Evolutionary conservation across 1,140 invertebrate genomes (phyloP).

Genomic region (Chelonus insularis): DNA sequence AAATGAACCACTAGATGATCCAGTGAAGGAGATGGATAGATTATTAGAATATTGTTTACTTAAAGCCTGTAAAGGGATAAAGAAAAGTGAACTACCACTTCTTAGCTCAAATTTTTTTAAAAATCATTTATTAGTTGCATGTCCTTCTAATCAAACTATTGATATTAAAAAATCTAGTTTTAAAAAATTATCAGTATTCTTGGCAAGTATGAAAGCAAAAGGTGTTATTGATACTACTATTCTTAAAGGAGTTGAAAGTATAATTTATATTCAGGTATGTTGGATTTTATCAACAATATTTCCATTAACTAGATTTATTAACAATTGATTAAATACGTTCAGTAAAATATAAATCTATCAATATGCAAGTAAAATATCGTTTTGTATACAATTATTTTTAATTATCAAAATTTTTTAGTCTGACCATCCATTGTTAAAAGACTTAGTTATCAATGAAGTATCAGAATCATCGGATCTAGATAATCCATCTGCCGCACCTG

Average conservation of each 20-base stretch:
- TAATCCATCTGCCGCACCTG: constrained; percentile 54
- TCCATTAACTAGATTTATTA: too few species aligned
- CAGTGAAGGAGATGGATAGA: constrained; percentile 70
- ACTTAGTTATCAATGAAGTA: constrained; percentile 41
- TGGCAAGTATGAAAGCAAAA: constrained; percentile 64
- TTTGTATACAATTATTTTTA: constrained; percentile 1
- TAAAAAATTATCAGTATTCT: constrained; percentile 86
- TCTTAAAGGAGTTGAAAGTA: constrained; percentile 64
- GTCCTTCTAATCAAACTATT: constrained; percentile 67
- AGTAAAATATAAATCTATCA: too few species aligned
- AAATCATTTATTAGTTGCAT: constrained; percentile 75
- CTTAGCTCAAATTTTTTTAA: constrained; percentile 79
- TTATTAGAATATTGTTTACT: constrained; percentile 78
- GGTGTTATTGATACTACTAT: constrained; percentile 63
- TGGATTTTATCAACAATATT: not conserved
- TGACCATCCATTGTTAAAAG: constrained; percentile 47
- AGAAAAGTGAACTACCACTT: constrained; percentile 70
- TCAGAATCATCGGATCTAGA: constrained; percentile 42
- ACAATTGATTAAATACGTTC: too few species aligned
- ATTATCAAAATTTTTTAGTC: constrained; percentile 42
- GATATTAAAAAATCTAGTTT: constrained; percentile 89
- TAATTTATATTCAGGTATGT: constrained; percentile 58
- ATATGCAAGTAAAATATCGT: constrained; percentile 8
- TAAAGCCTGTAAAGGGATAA: constrained; percentile 71
- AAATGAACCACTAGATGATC: constrained; percentile 35